Evolutionary conservation across 2,797 vertebrate genomes (phyloP), one percentile per base, ranked within the genome.

Genomic region (Emys orbicularis): DNA sequence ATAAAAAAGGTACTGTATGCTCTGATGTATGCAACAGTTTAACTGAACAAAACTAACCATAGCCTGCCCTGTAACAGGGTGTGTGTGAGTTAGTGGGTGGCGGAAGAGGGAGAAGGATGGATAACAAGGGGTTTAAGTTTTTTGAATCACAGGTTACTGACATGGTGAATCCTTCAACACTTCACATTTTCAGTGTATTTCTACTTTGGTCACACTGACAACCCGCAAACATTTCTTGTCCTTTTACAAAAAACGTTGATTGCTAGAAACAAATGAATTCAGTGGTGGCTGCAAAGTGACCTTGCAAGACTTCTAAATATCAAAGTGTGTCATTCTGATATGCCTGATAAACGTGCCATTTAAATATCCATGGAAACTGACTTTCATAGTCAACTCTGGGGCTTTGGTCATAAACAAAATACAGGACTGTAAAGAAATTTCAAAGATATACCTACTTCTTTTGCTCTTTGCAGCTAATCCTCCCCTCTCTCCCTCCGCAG

Each of bases 361-460:
- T 97, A 93, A 96, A 96, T 95, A 94, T 93, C 96, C 86, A 79
- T 81, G 65, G 91, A 93, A 96, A 95, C 86, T 91, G 81, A 27
- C 52, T 94, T 95, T 96, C 49, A 77, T 89, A 59, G 81, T 79
- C 83, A 84, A 47, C 80, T 89, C 74, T 59, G 31, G n/a, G 56
- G 57, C 83, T 96, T 91, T 84, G 88, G 86, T 86, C 85, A 77
- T 77, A 93, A 93, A 93, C 76, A 95, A 90, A 95, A 94, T 79
- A 53, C 80, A 93, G 84, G 81, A 89, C 83, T 95, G 50, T 88
- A 87, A 94, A 47, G 77, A 52, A n/a, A 88, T 95, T 94, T 93
- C 68, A 95, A 97, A 94, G 77, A 88, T 89, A 31, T 44, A 87
- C n/a, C 44, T 86, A 52, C 29, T 86, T 13, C 52, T 86, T 90